Evolutionary conservation across 2,797 vertebrate species (phyloP).

Genomic region (Petrocephalus schoutedeni): DNA sequence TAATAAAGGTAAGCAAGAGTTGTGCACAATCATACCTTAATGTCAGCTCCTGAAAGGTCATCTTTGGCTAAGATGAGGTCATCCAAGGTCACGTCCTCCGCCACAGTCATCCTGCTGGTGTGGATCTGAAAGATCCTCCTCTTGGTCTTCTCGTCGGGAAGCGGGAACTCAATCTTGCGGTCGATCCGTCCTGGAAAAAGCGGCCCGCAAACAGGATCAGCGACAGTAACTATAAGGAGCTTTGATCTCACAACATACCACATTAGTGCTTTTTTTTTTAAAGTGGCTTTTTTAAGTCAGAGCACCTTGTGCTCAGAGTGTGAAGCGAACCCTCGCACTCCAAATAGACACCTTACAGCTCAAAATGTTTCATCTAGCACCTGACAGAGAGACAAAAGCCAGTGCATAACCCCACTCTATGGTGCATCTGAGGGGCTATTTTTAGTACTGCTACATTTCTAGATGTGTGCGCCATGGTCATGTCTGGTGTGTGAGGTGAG

Average conservation of each 20-base stretch:
- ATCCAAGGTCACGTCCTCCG: constrained; percentile 86
- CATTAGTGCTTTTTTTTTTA: not conserved
- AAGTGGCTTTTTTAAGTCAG: not conserved
- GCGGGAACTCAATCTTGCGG: constrained; percentile 92
- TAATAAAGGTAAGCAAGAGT: not conserved
- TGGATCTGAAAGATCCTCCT: constrained; percentile 96
- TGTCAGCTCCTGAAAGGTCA: constrained; percentile 93
- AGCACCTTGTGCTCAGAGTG: not conserved
- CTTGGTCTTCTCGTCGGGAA: constrained; percentile 95
- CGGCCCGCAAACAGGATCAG: not conserved
- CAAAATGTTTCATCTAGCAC: not conserved
- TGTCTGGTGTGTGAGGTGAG: not conserved
- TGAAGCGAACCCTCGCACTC: not conserved
- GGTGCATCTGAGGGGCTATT: not conserved
- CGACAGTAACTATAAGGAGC: not conserved
- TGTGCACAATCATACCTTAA: constrained; percentile 68
- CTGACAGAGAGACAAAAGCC: not conserved
- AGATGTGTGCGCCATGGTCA: not conserved
- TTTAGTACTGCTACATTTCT: not conserved
- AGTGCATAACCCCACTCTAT: not conserved
- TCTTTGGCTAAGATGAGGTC: constrained; percentile 96
- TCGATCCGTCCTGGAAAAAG: constrained; percentile 79
- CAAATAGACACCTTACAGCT: not conserved
- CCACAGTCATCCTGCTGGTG: constrained; percentile 91
- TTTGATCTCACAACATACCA: not conserved